These are phyloP conservation scores for Pterocles gutturalis DNA, from an alignment of 2,113 vertebrate species.

Conservation along the genomic window DNA sequence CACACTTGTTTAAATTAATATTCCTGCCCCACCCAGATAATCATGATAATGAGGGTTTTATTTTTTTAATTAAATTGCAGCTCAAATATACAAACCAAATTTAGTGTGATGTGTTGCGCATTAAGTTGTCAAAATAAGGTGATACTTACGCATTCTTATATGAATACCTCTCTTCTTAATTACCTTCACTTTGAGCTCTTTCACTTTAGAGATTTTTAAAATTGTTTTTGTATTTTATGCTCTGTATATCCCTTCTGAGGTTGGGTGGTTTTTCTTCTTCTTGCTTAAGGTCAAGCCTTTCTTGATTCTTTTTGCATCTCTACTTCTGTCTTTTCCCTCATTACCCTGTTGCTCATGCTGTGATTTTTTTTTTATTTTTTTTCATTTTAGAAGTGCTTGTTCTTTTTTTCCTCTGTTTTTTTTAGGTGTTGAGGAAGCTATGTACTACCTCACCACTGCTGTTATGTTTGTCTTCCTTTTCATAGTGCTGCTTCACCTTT, in stretches of 20 bases:
- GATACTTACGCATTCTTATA: background rate
- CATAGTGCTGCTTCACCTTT: background rate
- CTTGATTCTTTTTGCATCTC: background rate
- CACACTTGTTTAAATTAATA: conserved; percentile 3
- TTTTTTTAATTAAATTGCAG: conserved; percentile 9
- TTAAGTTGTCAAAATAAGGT: background rate
- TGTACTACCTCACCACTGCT: background rate
- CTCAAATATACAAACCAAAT: background rate
- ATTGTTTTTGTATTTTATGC: background rate
- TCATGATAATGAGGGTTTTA: background rate
- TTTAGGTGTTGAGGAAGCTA: background rate
- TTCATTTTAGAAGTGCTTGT: background rate
- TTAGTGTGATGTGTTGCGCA: background rate
- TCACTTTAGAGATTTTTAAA: background rate
- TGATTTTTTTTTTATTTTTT: background rate
- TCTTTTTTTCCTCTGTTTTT: background rate
- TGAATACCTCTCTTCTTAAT: background rate
- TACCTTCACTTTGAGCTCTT: background rate
- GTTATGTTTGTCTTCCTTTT: background rate
- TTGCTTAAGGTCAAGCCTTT: background rate
- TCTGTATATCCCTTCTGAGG: background rate
- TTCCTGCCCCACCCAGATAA: background rate
- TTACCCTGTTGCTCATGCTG: background rate
- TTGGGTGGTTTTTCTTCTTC: background rate
- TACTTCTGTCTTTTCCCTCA: background rate